Conservation (phyloP, 1,140 invertebrate species). For the Helicoverpa zea region DNA sequence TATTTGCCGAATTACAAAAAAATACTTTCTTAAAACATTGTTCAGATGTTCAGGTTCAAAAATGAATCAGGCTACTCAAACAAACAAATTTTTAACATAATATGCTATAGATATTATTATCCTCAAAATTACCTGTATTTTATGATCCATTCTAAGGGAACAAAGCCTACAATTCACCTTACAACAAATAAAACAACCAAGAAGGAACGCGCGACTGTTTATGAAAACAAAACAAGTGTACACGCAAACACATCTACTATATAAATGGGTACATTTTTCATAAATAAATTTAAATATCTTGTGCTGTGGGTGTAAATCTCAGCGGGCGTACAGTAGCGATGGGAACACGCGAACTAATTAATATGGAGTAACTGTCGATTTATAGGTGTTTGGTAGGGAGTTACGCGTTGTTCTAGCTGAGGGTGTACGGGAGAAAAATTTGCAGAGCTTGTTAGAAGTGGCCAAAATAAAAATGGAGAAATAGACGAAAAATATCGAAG, state of each 20-base stretch:
- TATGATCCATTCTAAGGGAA: not conserved
- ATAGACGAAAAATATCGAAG: not conserved
- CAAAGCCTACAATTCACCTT: not conserved
- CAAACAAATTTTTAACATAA: no score
- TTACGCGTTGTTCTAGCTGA: conserved; percentile 67
- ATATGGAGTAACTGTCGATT: conserved; percentile 83
- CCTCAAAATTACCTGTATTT: not conserved
- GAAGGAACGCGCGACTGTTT: conserved; percentile 31
- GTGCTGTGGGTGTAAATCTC: conserved; percentile 66
- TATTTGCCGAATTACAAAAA: no score
- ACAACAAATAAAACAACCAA: not conserved
- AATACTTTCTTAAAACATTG: no score
- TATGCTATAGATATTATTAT: no score
- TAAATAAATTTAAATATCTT: conserved; percentile 78
- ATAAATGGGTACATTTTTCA: conserved; percentile 78
- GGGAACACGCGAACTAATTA: conserved; percentile 83
- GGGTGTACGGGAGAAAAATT: conserved; percentile 50
- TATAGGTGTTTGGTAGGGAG: conserved; percentile 73
- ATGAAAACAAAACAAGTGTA: conserved; percentile 46
- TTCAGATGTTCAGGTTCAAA: no score
- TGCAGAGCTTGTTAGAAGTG: conserved; percentile 1
- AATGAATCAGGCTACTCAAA: no score
- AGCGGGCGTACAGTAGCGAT: conserved; percentile 73
- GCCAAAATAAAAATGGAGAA: no score
- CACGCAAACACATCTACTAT: conserved; percentile 49